Percentiles rank a stretch among this genome's conserved stretches.
phyloP scores from a whole-genome alignment of 1,140 invertebrate genomes.

The Lordiphosa stackelbergi region DNA sequence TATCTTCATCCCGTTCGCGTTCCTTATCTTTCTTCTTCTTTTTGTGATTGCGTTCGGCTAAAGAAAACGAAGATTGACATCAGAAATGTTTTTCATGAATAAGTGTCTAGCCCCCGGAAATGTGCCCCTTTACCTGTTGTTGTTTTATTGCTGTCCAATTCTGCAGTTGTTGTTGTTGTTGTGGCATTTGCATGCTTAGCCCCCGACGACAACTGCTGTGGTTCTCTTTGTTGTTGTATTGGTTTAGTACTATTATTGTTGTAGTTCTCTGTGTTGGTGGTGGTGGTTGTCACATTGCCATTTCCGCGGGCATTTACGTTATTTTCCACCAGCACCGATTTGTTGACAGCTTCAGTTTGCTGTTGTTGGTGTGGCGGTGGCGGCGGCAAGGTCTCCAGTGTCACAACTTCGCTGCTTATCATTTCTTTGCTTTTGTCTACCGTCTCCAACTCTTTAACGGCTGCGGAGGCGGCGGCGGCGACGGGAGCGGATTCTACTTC shows the following conservation, averaged over 20 bases:
- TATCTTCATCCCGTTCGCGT: constrained; percentile 60
- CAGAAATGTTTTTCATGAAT: constrained; percentile 24
- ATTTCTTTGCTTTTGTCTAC: not conserved
- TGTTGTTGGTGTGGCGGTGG: constrained; percentile 17
- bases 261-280: constrained; percentile 12
- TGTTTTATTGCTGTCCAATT: constrained; percentile 37
- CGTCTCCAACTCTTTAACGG: constrained; percentile 14
- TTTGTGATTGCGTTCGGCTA: constrained; percentile 65
- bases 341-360: constrained; percentile 30
- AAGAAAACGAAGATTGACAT: constrained; percentile 28
- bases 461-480: constrained; percentile 20
- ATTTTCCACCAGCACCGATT: constrained; percentile 14
- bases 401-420: not conserved
- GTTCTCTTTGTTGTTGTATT: constrained; percentile 7
- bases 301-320: constrained; percentile 53
- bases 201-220: constrained; percentile 4
- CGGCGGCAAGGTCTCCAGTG: constrained; percentile 6
- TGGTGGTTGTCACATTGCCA: constrained; percentile 15
- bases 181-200: constrained; percentile 7
- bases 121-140: constrained; percentile 50
- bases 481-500: constrained; percentile 1
- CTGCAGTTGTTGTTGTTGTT: constrained; percentile 16
- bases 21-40: constrained; percentile 73
- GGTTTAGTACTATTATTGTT: constrained; percentile 20
- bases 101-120: constrained; percentile 18